phyloP scores from a whole-genome alignment of 2,797 vertebrate genomes.

The Pyrocephalus nanus region DNA sequence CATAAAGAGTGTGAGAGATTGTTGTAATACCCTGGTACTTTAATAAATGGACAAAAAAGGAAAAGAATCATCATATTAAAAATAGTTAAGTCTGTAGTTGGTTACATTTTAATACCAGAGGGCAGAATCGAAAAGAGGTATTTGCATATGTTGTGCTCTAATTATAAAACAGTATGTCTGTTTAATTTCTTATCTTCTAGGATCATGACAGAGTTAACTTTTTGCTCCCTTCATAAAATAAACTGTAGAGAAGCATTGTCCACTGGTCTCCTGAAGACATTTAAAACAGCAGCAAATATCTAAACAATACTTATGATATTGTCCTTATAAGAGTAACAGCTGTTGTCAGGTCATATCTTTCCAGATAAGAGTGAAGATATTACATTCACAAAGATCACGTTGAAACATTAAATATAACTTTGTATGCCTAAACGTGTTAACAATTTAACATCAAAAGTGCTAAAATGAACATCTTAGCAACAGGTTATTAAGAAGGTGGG shows the following conservation, averaged over 20 bases:
- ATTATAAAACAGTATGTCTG: not conserved
- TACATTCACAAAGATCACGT: not conserved
- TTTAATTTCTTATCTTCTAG: not conserved
- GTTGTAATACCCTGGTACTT: not conserved
- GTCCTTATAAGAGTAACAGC: not conserved
- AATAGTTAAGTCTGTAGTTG: not conserved
- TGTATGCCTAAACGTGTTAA: not conserved
- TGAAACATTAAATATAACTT: not conserved
- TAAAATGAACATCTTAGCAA: not conserved
- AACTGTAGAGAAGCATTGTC: not conserved
- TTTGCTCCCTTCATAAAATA: not conserved
- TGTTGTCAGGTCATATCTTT: not conserved
- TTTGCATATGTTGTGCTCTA: not conserved
- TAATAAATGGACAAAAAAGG: not conserved
- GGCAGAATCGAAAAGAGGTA: not conserved
- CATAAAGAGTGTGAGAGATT: not conserved
- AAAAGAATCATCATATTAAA: not conserved
- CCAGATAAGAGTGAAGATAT: not conserved
- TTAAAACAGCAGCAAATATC: not conserved
- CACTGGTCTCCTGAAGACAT: not conserved
- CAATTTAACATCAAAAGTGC: not conserved
- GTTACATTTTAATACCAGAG: not conserved
- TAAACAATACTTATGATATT: not conserved
- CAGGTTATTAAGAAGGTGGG: not conserved
- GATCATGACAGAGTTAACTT: not conserved